Conservation (phyloP, 2,888 invertebrate genomes). For the Chrysina gloriosa region DNA sequence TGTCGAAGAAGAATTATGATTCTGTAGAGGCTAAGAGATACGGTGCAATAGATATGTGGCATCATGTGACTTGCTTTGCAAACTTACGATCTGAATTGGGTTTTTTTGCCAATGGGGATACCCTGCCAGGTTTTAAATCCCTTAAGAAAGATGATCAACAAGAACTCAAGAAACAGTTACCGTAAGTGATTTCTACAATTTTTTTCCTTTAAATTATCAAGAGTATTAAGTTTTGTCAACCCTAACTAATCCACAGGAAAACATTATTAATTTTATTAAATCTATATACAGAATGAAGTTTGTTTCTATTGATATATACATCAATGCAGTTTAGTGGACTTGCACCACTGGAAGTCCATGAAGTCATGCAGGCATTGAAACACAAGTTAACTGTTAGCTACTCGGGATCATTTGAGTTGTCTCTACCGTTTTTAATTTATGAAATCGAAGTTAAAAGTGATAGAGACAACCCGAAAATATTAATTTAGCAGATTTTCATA, state of each 20-base stretch:
- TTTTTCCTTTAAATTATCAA: neutral
- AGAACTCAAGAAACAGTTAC: slow-evolving; percentile 72
- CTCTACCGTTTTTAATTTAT: too few species aligned
- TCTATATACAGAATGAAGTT: neutral
- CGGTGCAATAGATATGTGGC: slow-evolving; percentile 89
- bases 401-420: too few species aligned
- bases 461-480: too few species aligned
- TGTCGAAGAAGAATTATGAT: slow-evolving; percentile 88
- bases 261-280: neutral
- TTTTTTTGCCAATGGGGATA: slow-evolving; percentile 78
- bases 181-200: slow-evolving; percentile 66
- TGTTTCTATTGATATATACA: neutral
- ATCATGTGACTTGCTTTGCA: slow-evolving; percentile 92
- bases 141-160: slow-evolving; percentile 79
- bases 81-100: slow-evolving; percentile 78
- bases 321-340: too few species aligned
- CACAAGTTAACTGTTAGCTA: too few species aligned
- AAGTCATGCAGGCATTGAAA: too few species aligned
- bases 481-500: too few species aligned
- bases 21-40: slow-evolving; percentile 82
- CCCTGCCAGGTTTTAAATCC: slow-evolving; percentile 80
- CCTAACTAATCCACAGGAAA: neutral
- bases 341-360: too few species aligned
- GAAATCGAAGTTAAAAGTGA: too few species aligned
- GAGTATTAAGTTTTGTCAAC: neutral